phyloP scores from a whole-genome alignment of 2,113 vertebrate species.

The Labeo rohita region DNA sequence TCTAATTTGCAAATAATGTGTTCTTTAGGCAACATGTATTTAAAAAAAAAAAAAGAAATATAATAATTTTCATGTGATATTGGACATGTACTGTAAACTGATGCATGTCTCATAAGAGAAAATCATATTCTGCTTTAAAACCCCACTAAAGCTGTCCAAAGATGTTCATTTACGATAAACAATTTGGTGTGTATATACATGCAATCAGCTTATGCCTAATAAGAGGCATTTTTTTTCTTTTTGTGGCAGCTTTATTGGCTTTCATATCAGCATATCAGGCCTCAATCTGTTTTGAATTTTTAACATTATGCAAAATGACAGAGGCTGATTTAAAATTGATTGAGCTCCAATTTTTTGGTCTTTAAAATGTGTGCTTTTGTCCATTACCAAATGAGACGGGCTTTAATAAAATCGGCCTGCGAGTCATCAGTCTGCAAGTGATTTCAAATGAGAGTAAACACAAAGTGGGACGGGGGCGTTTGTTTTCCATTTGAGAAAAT shows the following conservation, averaged over 20 bases:
- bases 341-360: constrained; percentile 26
- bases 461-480: constrained; percentile 40
- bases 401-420: constrained; percentile 34
- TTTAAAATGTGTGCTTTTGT: constrained; percentile 40
- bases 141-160: too few species aligned
- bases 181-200: too few species aligned
- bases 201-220: not conserved
- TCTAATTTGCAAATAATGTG: too few species aligned
- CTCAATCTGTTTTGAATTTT: constrained; percentile 30
- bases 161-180: too few species aligned
- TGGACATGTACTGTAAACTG: too few species aligned
- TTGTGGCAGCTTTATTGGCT: not conserved
- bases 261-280: constrained; percentile 25
- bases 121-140: too few species aligned
- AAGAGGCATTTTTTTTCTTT: not conserved
- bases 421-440: constrained; percentile 25
- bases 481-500: constrained; percentile 58
- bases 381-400: constrained; percentile 42
- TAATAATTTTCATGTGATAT: too few species aligned
- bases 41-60: too few species aligned
- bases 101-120: too few species aligned
- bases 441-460: constrained; percentile 45
- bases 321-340: constrained; percentile 37
- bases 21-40: too few species aligned
- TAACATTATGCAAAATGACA: constrained; percentile 35